Base-by-base conservation (phyloP, 1,140 invertebrate species). In the Camponotus vicinus region DNA sequence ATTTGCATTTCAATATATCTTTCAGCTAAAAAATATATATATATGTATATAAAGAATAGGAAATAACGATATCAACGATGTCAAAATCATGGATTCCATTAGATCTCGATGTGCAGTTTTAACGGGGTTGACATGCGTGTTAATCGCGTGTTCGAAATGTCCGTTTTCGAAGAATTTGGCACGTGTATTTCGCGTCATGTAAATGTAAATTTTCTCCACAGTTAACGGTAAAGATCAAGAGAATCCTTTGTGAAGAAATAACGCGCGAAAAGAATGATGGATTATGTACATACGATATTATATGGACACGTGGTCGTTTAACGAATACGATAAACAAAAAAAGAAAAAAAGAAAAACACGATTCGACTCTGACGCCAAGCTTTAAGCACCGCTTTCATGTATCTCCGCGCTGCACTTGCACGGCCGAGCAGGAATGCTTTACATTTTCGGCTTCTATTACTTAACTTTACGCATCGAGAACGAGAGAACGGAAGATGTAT, bases 161-260 rank as follows among this genome's bases (percentile, higher is more conserved):
- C 27, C 7, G 18, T 27, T 32, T 34, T 18, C 49, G 57, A 67
- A 69, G 73, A 88, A 90, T 90, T 90, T 90, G 89, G 89, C 89
- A 90, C 89, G 75, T 80, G 70, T 85, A 52, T 63, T 27, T 69
- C 55, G 45, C 55, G 42, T 57, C 52, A 45, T 15, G 13, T 52
- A 21, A 15, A 42, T 63, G n/a, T 32, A 52, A 49, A 34, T 61
- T 34, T 45, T 61, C 27, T 18, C 4, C 11, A 73, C 40, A 61
- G 27, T 73, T 61, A 84, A 77, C 71, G 59, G 49, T 73, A 45
- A 69, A 55, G 45, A 80, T 70, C 70, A 55, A 32, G 61, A 59
- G 55, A 52, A 13, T 57, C n/a, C 21, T 52, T 61, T 3, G 49
- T 18, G 34, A 63, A 67, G 80, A 77, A 34, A 69, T 69, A 55